Conservation (phyloP, 2,888 invertebrate genomes). For the Tetragonula carbonaria region DNA sequence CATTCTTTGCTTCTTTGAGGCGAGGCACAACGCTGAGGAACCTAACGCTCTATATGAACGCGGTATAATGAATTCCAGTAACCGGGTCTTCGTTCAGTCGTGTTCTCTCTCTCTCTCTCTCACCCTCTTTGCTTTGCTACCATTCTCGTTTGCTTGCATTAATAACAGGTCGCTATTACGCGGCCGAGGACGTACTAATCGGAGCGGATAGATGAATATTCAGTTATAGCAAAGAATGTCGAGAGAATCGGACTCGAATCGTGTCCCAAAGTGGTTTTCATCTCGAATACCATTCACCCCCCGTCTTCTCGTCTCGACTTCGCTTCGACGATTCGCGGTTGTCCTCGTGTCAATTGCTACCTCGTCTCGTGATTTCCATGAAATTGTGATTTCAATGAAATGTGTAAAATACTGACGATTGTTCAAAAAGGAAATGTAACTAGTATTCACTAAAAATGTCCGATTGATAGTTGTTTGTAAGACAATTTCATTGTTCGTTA, state of each 20-base stretch:
- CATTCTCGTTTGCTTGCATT: slow-evolving; percentile 20
- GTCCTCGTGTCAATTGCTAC: slow-evolving; percentile 18
- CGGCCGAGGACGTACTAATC: slow-evolving; percentile 33
- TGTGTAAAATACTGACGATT: too few species aligned
- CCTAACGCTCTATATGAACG: slow-evolving; percentile 36
- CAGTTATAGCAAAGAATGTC: slow-evolving; percentile 38
- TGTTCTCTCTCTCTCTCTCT: background rate
- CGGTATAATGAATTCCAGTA: slow-evolving; percentile 53
- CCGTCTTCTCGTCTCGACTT: background rate
- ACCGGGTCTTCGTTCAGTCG: slow-evolving; percentile 21
- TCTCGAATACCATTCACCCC: background rate
- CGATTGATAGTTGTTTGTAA: too few species aligned
- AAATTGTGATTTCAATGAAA: too few species aligned
- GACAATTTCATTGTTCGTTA: too few species aligned
- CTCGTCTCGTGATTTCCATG: background rate
- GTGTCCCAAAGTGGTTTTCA: background rate
- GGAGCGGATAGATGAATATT: slow-evolving; percentile 47
- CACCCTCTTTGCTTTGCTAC: too few species aligned
- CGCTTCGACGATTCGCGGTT: background rate
- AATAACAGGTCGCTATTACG: slow-evolving; percentile 23
- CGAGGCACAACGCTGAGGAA: slow-evolving; percentile 35
- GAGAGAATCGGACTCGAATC: background rate
- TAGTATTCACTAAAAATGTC: too few species aligned
- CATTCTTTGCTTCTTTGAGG: slow-evolving; percentile 43
- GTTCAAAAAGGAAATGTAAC: too few species aligned